Base-by-base conservation (phyloP, 2,113 vertebrate species). In the Chloropsis hardwickii region DNA sequence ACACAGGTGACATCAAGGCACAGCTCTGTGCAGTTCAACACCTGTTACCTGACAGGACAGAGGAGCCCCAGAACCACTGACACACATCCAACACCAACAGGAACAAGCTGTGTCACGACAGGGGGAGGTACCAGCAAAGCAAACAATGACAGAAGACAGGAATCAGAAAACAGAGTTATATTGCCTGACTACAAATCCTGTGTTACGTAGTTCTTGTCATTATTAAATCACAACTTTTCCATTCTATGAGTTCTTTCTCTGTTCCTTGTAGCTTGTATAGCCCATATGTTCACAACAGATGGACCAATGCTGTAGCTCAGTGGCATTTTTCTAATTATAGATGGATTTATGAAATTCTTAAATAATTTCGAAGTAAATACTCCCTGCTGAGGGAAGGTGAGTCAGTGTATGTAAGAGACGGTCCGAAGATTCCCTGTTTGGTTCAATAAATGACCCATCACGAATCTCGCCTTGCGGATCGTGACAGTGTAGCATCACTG, bases 241-340 rank as follows among this genome's bases (percentile, higher is more conserved):
- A 33, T 48, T 39, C 54, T 21, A 8, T 29, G 31, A 0, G 0
- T 18, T 69, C 37, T 29, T 80, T 81, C 80, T 58, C 64, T 54
- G 50, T 73, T 82, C 60, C 17, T 42, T 65, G 42, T 33, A 57
- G 71, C 51, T 65, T 62, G 61, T 31, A 50, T 17, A 94, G 70
- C 44, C 82, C 31, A 3, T 76, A 85, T 78, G 79, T 28, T 85
- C 71, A 71, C n/a, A 82, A 80, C 66, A 72, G 92, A 91, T 80
- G 76, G 80, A 76, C 70, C 64, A 74, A 51, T 2, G 16, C 44
- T 67, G 71, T 33, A 89, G 42, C 48, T 94, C 58, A 33, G 18
- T 47, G 78, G 24, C 23, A 56, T 56, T 86, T 94, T 92, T 57
- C 44, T 69, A 80, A 83, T 72, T 74, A 74, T 39, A 85, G 48